These are phyloP conservation scores for Latrodectus hesperus DNA, from an alignment of 2,888 invertebrate genomes.

Conservation along the genomic window DNA sequence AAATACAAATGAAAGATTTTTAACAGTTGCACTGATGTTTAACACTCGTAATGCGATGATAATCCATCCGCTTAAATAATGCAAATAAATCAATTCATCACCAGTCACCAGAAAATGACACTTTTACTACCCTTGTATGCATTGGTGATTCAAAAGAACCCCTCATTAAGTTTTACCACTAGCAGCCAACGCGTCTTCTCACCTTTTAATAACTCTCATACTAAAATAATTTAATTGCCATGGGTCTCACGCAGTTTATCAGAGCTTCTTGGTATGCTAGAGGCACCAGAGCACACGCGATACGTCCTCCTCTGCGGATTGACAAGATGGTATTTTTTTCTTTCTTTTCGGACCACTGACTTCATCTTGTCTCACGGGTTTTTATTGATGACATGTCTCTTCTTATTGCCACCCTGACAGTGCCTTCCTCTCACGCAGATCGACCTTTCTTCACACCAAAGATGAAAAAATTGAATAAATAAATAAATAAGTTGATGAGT, in stretches of 20 bases:
- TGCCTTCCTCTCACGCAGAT: conserved; percentile 48
- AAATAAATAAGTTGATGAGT: conserved; percentile 9
- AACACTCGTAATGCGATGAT: not conserved
- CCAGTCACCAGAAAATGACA: conserved; percentile 22
- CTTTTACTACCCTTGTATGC: not conserved
- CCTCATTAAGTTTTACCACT: conserved; percentile 33
- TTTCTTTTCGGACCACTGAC: conserved; percentile 12
- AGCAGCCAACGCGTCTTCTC: conserved; percentile 21
- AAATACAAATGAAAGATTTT: not conserved
- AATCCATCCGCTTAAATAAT: not conserved
- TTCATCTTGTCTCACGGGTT: conserved; percentile 46
- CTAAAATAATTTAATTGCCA: conserved; percentile 15
- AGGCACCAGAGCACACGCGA: conserved; percentile 15
- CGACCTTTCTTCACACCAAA: conserved; percentile 55
- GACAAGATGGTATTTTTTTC: conserved; percentile 13
- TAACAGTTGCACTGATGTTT: not conserved
- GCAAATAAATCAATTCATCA: conserved; percentile 27
- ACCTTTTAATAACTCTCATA: conserved; percentile 6
- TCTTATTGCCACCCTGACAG: conserved; percentile 42
- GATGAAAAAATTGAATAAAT: not conserved
- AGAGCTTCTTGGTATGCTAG: conserved; percentile 28
- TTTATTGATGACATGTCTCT: conserved; percentile 52
- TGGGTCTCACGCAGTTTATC: conserved; percentile 32
- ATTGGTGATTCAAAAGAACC: conserved; percentile 1
- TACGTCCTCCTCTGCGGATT: not conserved